Evolutionary conservation across 2,888 invertebrate species (phyloP), one percentile per base, ranked within the genome.

Genomic region (Latrodectus hesperus): DNA sequence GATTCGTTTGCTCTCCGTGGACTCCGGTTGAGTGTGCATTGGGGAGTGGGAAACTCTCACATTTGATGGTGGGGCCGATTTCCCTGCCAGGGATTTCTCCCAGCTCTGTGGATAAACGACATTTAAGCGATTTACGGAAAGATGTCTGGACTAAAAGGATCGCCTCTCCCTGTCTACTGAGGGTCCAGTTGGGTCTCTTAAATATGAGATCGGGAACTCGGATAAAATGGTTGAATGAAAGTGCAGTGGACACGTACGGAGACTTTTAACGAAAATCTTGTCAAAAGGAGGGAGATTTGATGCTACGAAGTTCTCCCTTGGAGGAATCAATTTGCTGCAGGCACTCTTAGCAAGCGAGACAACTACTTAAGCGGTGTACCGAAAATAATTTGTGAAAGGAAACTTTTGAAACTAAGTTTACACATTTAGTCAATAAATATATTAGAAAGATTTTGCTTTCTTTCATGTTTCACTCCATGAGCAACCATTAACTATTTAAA

Each of bases 61-160:
- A 71, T 79, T 79, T 70, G 78, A 79, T 51, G 70, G 60, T 53
- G 78, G 22, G 38, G 49, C 70, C 78, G 71, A 71, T 79, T 79
- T 60, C 71, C 60, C 16, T 9, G 78, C 26, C 6, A 12, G 52
- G 14, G 70, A 79, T 22, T 16, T 77, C 67, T 84, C 77, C 72
- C 53, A n/a, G 78, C 52, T 77, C 65, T 49, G 22, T 53, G 26
- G 76, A 76, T 83, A 83, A 83, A 71, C 70, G 83, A 77, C 76
- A 55, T 71, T 84, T 72, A 82, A 82, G 71, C 82, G 74, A 82
- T 82, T 82, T 75, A 82, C 75, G 74, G 38, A 75, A 67, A 82
- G 82, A 75, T 82, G 67, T 53, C 60, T 26, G 53, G 52, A 55
- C 52, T 60, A 77, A 68, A n/a, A 26, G 22, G 68, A 55, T 70